Evolutionary conservation across 2,113 vertebrate species (phyloP).

Genomic region (Xiphias gladius): DNA sequence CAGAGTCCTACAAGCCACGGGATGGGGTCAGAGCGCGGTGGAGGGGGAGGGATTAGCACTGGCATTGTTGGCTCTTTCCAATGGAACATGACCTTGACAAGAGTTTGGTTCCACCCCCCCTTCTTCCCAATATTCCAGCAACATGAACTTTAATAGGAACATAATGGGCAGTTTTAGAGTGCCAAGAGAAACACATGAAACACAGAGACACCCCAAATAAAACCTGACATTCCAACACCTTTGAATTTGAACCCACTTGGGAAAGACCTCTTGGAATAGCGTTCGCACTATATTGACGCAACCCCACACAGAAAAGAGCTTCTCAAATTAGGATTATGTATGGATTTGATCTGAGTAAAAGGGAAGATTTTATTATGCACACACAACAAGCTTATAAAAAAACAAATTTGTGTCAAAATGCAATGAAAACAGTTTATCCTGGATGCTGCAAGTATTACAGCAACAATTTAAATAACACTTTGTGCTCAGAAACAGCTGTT

Average conservation of each 20-base stretch:
- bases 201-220: constrained; percentile 64
- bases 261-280: constrained; percentile 29
- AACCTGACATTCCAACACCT: constrained; percentile 73
- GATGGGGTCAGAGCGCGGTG: constrained; percentile 80
- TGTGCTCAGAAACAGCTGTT: constrained; percentile 62
- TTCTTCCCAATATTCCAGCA: constrained; percentile 74
- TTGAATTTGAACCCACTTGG: constrained; percentile 44
- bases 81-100: constrained; percentile 86
- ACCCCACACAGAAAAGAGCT: constrained; percentile 21
- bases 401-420: constrained; percentile 22
- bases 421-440: constrained; percentile 66
- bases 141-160: constrained; percentile 79
- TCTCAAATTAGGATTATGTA: constrained; percentile 51
- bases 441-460: constrained; percentile 42
- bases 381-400: constrained; percentile 38
- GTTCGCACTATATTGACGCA: constrained; percentile 34
- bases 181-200: constrained; percentile 74
- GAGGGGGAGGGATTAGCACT: constrained; percentile 82
- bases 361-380: constrained; percentile 47
- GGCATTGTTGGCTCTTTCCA: constrained; percentile 83
- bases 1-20: constrained; percentile 74
- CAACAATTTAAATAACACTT: constrained; percentile 45
- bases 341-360: constrained; percentile 38
- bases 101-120: constrained; percentile 75
- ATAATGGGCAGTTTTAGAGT: constrained; percentile 75